Evolutionary conservation across 2,888 invertebrate genomes (phyloP).

Genomic region (Dryobota labecula): DNA sequence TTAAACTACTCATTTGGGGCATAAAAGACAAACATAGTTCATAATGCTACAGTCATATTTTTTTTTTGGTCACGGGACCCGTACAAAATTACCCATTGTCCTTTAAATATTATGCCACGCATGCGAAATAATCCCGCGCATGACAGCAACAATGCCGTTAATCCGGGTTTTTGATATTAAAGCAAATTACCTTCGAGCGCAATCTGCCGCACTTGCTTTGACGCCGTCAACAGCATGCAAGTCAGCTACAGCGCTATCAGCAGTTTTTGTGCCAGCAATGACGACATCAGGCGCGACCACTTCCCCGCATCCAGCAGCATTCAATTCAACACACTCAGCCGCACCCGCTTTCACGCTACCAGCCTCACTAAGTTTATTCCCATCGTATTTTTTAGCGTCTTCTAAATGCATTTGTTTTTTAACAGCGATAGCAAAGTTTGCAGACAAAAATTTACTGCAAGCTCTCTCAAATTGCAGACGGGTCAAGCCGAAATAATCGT

Average conservation of each 20-base stretch:
- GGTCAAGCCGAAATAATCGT: neutral
- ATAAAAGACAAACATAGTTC: no score
- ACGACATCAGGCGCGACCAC: no score
- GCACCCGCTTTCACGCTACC: neutral
- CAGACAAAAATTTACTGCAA: slow-evolving; percentile 25
- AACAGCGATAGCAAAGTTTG: slow-evolving; percentile 12
- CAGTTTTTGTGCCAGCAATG: neutral
- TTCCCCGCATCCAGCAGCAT: no score
- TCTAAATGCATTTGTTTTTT: slow-evolving; percentile 14
- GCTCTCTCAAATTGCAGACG: slow-evolving; percentile 5
- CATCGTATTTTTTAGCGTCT: neutral
- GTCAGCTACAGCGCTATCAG: neutral
- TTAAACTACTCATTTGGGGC: no score
- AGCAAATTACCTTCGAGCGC: slow-evolving; percentile 1
- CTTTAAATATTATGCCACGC: neutral
- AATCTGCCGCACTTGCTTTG: neutral
- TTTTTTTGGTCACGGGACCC: no score
- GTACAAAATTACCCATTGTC: no score
- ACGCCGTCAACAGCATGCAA: neutral
- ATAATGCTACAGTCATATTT: no score
- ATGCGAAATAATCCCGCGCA: neutral
- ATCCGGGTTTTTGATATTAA: neutral
- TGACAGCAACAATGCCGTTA: neutral
- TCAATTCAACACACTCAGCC: no score
- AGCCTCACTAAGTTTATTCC: no score